Evolutionary conservation across 2,888 invertebrate species (phyloP), one percentile per base, ranked within the genome.

Genomic region (Himalopsyche anomala): DNA sequence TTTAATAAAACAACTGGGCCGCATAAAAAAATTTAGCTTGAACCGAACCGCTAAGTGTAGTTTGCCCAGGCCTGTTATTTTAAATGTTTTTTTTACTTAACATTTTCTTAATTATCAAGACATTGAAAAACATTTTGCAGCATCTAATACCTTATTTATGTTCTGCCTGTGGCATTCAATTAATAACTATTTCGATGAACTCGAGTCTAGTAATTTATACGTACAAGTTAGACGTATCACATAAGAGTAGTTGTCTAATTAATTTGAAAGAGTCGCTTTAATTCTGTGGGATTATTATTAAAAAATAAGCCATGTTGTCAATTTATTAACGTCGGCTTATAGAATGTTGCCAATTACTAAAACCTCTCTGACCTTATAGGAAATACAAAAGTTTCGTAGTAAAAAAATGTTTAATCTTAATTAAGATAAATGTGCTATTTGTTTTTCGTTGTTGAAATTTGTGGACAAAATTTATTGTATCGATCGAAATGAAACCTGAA

Each of bases 221-320:
- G 3, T 11, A 62, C 62, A 28, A 62, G 62, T 19, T 19, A 28
- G 56, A 62, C 9, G 56, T 62, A n/a, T 62, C 19, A 8, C 19
- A 19, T 28, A 19, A 62, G 28, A 62, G 8, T 62, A 62, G 62
- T 62, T 62, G n/a, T 62, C 62, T 62, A 62, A 62, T 62, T 62
- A 62, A 62, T 62, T 9, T 62, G 28, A 62, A 62, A 62, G 62
- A 28, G 19, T 62, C 62, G 28, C 28, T 62, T 62, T 62, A 19
- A 62, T 62, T 62, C 62, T 62, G 62, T 62, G 62, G 62, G 62
- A 62, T 62, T 62, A 62, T 62, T 62, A 62, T 62, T 62, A 62
- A 62, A 62, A n/a, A 62, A 62, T 62, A 62, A 62, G 62, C 62
- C 62, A 11, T 62, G 62, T 62, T 62, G 62, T 62, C 62, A n/a